phyloP scores from a whole-genome alignment of 2,797 vertebrate genomes.

The Martes flavigula region DNA sequence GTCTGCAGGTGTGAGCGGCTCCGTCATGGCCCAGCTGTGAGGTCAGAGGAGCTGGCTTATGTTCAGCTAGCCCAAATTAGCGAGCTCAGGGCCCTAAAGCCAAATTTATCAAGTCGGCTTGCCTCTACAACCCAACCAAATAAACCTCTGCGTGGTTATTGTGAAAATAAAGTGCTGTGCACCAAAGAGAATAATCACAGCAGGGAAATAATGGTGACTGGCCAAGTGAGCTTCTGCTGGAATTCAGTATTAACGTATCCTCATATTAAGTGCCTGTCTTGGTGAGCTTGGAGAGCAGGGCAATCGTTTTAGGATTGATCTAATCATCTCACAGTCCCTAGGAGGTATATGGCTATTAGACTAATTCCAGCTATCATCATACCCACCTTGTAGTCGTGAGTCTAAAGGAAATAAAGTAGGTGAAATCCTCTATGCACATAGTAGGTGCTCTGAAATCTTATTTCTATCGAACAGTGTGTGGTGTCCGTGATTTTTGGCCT shows the following conservation, averaged over 20 bases:
- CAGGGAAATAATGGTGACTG: neutral
- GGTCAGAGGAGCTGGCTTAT: neutral
- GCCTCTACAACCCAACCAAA: neutral
- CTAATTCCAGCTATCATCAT: neutral
- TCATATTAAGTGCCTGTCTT: neutral
- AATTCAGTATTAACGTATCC: neutral
- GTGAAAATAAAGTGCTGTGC: neutral
- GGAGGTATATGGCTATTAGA: constrained; percentile 32
- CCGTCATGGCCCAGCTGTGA: neutral
- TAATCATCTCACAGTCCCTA: neutral
- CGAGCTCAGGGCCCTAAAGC: neutral
- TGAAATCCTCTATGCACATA: neutral
- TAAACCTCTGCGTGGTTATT: neutral
- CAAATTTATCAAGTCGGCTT: neutral
- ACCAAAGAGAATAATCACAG: neutral
- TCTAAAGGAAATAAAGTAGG: neutral
- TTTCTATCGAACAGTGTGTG: neutral
- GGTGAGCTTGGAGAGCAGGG: neutral
- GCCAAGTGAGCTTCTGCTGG: neutral
- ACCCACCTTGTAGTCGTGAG: neutral
- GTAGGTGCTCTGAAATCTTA: neutral
- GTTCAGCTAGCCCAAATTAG: neutral
- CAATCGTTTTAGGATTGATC: constrained; percentile 57
- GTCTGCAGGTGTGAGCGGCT: fast-evolving
- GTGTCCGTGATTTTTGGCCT: neutral